These are phyloP conservation scores for Drosophila paulistorum DNA, from an alignment of 1,140 invertebrate genomes.

Conservation along the genomic window DNA sequence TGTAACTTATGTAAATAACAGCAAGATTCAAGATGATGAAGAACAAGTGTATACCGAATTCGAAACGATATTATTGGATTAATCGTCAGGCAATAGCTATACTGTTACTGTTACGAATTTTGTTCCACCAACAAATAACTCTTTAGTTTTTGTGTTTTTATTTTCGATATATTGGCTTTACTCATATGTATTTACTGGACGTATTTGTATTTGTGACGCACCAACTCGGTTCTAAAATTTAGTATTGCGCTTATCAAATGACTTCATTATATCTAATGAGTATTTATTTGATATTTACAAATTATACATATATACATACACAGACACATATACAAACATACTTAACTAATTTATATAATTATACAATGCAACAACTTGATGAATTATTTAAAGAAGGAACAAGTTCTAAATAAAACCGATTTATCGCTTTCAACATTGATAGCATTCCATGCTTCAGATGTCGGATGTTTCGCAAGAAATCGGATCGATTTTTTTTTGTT, in stretches of 20 bases:
- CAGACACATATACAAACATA: constrained; percentile 43
- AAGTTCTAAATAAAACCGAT: constrained; percentile 71
- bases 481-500: too few relatives aligned
- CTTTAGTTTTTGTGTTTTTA: constrained; percentile 18
- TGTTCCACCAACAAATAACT: constrained; percentile 43
- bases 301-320: constrained; percentile 45
- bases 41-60: constrained; percentile 24
- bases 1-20: constrained; percentile 71
- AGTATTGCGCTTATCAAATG: constrained; percentile 64
- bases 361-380: constrained; percentile 60
- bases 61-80: constrained; percentile 67
- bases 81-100: constrained; percentile 59
- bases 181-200: constrained; percentile 58
- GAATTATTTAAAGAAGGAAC: constrained; percentile 52
- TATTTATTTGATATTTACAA: constrained; percentile 77
- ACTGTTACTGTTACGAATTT: constrained; percentile 53
- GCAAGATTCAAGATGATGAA: constrained; percentile 9
- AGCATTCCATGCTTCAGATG: too few relatives aligned
- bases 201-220: constrained; percentile 49
- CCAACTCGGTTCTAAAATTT: constrained; percentile 50
- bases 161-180: constrained; percentile 22
- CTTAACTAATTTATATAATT: constrained; percentile 78
- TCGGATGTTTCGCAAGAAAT: too few relatives aligned
- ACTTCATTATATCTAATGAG: constrained; percentile 60
- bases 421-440: constrained; percentile 56